A percentile compares a stretch with the other conserved stretches of the same genome.
Evolutionary conservation across 2,888 invertebrate species (phyloP).

Genomic region (Platycheirus rosarum): DNA sequence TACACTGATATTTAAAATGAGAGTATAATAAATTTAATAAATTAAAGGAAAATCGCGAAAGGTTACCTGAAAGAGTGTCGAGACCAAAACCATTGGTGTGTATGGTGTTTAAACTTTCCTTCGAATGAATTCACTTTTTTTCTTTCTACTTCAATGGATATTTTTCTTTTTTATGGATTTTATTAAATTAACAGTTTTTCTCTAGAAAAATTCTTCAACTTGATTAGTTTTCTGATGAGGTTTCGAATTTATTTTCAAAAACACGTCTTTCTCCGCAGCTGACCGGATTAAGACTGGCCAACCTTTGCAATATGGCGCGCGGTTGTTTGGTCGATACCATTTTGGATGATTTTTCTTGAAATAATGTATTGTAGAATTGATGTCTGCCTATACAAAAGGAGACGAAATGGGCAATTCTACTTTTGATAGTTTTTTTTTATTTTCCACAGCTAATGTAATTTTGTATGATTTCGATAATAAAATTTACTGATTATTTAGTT

Average conservation of each 20-base stretch:
- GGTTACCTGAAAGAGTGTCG: slow-evolving; percentile 57
- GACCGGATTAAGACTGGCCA: slow-evolving; percentile 85
- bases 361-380: neutral
- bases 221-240: slow-evolving; percentile 64
- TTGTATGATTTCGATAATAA: neutral
- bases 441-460: neutral
- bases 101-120: slow-evolving; percentile 36
- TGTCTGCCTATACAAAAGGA: slow-evolving; percentile 47
- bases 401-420: slow-evolving; percentile 18
- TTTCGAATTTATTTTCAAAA: slow-evolving; percentile 52
- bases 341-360: slow-evolving; percentile 43
- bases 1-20: slow-evolving; percentile 53
- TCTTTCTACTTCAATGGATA: too few species aligned
- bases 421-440: neutral
- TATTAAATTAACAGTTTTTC: slow-evolving; percentile 41
- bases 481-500: slow-evolving; percentile 9
- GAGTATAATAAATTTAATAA: slow-evolving; percentile 39
- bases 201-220: slow-evolving; percentile 67
- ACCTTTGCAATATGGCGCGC: slow-evolving; percentile 80
- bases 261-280: slow-evolving; percentile 84
- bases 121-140: slow-evolving; percentile 39
- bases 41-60: slow-evolving; percentile 59
- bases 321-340: slow-evolving; percentile 77
- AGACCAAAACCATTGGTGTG: slow-evolving; percentile 33
- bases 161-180: slow-evolving; percentile 4